Evolutionary conservation across 2,888 invertebrate genomes (phyloP).

Genomic region (Plusia festucae): DNA sequence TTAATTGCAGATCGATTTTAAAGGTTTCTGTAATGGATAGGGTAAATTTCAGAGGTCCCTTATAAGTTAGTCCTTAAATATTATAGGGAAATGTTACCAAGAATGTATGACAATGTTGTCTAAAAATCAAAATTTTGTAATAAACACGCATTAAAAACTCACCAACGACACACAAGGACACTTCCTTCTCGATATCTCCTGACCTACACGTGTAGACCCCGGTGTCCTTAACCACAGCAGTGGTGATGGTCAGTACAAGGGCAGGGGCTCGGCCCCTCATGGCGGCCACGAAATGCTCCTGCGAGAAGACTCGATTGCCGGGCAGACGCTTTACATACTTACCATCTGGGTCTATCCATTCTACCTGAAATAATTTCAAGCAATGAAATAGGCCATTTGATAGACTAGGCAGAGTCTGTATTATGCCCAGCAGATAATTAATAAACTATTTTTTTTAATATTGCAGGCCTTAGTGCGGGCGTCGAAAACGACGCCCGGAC

Average conservation of each 20-base stretch:
- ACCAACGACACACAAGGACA: slow-evolving; percentile 79
- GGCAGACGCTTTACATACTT: slow-evolving; percentile 64
- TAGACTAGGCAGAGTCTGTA: too few species aligned
- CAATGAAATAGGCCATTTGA: not conserved
- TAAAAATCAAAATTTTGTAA: too few species aligned
- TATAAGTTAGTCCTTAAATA: too few species aligned
- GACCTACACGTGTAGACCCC: slow-evolving; percentile 76
- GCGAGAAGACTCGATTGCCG: slow-evolving; percentile 69
- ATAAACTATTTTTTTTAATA: too few species aligned
- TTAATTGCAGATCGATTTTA: too few species aligned
- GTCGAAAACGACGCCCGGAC: too few species aligned
- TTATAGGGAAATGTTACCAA: too few species aligned
- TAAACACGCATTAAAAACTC: slow-evolving; percentile 49
- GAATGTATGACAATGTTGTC: too few species aligned
- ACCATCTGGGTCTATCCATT: slow-evolving; percentile 76
- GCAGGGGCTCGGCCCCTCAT: slow-evolving; percentile 64
- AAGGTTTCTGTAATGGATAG: too few species aligned
- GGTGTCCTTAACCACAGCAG: slow-evolving; percentile 69
- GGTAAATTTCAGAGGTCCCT: too few species aligned
- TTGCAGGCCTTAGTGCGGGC: too few species aligned
- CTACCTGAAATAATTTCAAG: slow-evolving; percentile 64
- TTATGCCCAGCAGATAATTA: too few species aligned
- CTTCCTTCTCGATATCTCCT: slow-evolving; percentile 62
- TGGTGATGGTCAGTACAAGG: slow-evolving; percentile 67
- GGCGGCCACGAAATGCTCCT: slow-evolving; percentile 69